Base-by-base conservation (phyloP, 2,113 vertebrate genomes). In the Numida meleagris region DNA sequence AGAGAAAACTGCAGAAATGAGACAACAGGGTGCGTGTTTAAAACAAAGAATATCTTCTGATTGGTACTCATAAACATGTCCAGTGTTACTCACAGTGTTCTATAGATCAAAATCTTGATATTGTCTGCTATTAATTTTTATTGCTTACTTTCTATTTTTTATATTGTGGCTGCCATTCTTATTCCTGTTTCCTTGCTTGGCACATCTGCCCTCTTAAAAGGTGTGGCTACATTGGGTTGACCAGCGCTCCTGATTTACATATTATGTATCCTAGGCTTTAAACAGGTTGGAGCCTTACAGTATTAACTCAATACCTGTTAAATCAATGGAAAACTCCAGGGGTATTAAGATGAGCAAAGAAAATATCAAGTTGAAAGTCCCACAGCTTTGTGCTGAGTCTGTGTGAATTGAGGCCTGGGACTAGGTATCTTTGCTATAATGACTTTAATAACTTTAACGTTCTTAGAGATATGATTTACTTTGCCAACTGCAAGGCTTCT, bases 191-290 rank as follows among this genome's bases (percentile, higher is more conserved):
- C 14, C 31, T 38, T 14, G 3, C 4, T 74, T 80, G 31, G 5
- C 4, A 82, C 23, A 25, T 43, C 33, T 83, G 18, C n/a, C 7
- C 34, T 38, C 9, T 7, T 4, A 21, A 14, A 88, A 90, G 40
- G 48, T 21, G n/a, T 10, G 6, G 14, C 46, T 74, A 36, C 25
- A 15, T 9, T 25, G 25, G 17, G 5, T 20, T 67, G 48, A 70
- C 5, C 8, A 48, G 7, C 0, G 0, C 53, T 74, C 12, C 5
- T 53, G 6, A 12, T 70, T 81, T 61, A 70, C 9, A 57, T 50
- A 65, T 7, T 13, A 2, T 17, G 9, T 45, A 12, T 66, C 25
- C 10, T 12, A 12, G 5, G 7, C 3, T 2, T 89, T 83, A 53
- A 27, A 24, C 25, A 24, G 4, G 24, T 27, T 51, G 25, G 16